Evolutionary conservation across 2,797 vertebrate genomes (phyloP), one percentile per base, ranked within the genome.

Genomic region (Mus minutoides): DNA sequence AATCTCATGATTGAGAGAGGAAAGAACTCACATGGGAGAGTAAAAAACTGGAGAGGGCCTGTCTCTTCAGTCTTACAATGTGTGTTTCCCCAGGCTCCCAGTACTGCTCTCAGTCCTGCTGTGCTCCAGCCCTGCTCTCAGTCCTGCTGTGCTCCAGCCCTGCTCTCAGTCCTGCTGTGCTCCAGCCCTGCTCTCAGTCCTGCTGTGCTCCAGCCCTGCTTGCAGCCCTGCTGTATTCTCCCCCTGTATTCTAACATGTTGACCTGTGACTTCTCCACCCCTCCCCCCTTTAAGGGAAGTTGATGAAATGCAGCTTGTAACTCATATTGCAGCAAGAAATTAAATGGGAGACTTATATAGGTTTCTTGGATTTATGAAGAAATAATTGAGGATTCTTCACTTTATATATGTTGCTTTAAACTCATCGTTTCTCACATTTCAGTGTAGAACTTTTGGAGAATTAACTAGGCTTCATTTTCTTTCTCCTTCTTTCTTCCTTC

Each of bases 1-100:
- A 92, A 75, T 52, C 83, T 37, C 60, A 37, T 64, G 43, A 73
- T 90, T 94, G 82, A 83, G 88, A 90, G 83, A 34, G 34, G 26
- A 80, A 88, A 84, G 34, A 71, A 40, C 56, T 79, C 84, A 79
- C 34, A 71, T 52, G 31, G 37, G 37, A 46, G 21, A 4, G 29
- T 12, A 73, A 69, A 29, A 31, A 56, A 80, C 85, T 19, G 58
- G 82, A 82, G 29, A 67, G 78, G 12, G 77, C 40, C n/a, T 64
- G 13, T 86, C n/a, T 94, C 90, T 67, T 77, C 80, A 49, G 2
- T 49, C 11, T 14, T 26, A 2, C 90, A 6, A 6, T 79, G 49
- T 58, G 14, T 34, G 34, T 5, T 17, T 10, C 31, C 31, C 46
- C 49, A 31, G 22, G 31, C 49, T n/a, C 49, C 4, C 77, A 34